Percentiles rank a stretch among this genome's conserved stretches.
Conservation (phyloP, 2,797 vertebrate genomes). For the Menidia menidia region DNA sequence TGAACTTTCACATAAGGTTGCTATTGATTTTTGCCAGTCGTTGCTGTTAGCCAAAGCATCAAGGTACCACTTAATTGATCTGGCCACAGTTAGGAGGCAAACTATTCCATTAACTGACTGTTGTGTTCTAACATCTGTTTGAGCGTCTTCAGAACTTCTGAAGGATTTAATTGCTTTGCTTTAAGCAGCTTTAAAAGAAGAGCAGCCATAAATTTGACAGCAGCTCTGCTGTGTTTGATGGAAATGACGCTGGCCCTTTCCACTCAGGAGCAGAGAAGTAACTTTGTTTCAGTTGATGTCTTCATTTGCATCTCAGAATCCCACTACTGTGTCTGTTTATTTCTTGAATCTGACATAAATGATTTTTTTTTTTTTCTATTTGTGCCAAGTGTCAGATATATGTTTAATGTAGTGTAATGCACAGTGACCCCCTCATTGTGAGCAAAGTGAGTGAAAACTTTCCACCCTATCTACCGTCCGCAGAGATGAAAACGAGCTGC, state of each 20-base stretch:
- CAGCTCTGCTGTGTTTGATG: conserved; percentile 34
- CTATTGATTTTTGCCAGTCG: neutral
- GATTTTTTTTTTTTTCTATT: conserved; percentile 21
- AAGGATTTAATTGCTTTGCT: conserved; percentile 41
- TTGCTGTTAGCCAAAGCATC: neutral
- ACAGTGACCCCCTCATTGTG: conserved; percentile 66
- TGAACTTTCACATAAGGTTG: neutral
- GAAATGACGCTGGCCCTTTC: conserved; percentile 34
- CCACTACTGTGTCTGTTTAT: conserved; percentile 60
- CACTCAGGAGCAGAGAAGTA: conserved; percentile 32
- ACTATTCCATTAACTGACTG: neutral
- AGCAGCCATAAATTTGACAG: conserved; percentile 40
- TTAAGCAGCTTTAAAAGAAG: conserved; percentile 26
- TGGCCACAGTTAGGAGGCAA: neutral
- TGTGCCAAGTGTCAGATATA: conserved; percentile 32
- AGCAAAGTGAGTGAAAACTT: conserved; percentile 71
- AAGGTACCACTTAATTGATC: neutral
- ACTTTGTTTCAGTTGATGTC: conserved; percentile 33
- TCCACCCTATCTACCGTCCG: conserved; percentile 72
- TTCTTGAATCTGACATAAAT: conserved; percentile 52
- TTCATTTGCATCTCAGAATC: conserved; percentile 40
- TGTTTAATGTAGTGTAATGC: conserved; percentile 62
- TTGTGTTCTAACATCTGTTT: conserved; percentile 5
- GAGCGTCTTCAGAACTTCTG: conserved; percentile 22
- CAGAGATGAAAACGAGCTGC: conserved; percentile 81